These are phyloP conservation scores for Tylochromis polylepis DNA, from an alignment of 2,113 vertebrate genomes.

Conservation along the genomic window DNA sequence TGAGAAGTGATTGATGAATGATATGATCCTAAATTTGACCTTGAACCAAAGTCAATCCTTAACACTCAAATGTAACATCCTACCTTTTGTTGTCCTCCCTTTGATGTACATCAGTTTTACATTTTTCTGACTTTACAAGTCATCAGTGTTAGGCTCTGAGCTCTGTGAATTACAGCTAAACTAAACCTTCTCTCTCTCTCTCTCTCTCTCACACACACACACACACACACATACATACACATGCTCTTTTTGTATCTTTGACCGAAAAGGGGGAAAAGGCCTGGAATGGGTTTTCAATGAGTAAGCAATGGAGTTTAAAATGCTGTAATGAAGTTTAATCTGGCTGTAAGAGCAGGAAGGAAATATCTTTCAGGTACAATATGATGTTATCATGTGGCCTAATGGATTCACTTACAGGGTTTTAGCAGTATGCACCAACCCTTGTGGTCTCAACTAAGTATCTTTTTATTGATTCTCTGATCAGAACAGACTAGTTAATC, in stretches of 20 bases:
- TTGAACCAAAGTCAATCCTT: background rate
- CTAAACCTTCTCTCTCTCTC: background rate
- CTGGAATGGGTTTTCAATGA: constrained; percentile 42
- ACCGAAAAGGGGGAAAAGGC: constrained; percentile 40
- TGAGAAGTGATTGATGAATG: background rate
- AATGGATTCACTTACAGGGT: constrained; percentile 64
- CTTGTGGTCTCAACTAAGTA: constrained; percentile 23
- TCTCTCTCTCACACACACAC: background rate
- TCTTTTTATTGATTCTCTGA: constrained; percentile 66
- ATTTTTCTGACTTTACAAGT: background rate
- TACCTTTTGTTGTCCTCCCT: background rate
- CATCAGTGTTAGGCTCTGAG: background rate
- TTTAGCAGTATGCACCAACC: constrained; percentile 35
- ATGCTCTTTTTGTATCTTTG: background rate
- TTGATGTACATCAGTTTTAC: background rate
- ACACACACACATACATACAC: background rate
- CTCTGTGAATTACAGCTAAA: background rate
- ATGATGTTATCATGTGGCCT: constrained; percentile 64
- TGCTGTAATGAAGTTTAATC: constrained; percentile 61
- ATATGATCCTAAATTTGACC: background rate
- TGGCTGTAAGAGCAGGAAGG: constrained; percentile 65
- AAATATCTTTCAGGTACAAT: constrained; percentile 60
- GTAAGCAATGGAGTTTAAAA: constrained; percentile 37
- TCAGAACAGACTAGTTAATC: constrained; percentile 52
- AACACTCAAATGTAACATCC: background rate